Evolutionary conservation across 1,140 invertebrate species (phyloP).

Genomic region (Conus betulinus): DNA sequence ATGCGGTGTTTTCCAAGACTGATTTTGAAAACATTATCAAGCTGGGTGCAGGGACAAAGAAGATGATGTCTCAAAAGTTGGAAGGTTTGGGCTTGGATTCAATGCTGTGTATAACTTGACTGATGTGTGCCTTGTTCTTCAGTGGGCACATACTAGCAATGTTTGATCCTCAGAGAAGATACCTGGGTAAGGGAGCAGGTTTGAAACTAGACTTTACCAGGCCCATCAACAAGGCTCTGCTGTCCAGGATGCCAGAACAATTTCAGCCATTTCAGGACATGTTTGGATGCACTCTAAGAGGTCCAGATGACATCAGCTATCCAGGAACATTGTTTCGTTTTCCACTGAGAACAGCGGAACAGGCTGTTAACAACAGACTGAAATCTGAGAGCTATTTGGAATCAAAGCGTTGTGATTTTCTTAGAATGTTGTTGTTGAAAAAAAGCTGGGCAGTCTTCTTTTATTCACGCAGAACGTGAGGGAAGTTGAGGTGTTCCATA

Average conservation of each 20-base stretch:
- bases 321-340: constrained; percentile 70
- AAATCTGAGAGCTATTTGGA: constrained; percentile 56
- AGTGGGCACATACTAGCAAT: constrained; percentile 66
- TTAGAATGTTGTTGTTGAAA: constrained; percentile 60
- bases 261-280: constrained; percentile 59
- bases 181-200: constrained; percentile 64
- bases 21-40: constrained; percentile 68
- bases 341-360: constrained; percentile 58
- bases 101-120: constrained; percentile 73
- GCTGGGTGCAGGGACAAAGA: constrained; percentile 67
- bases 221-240: constrained; percentile 26
- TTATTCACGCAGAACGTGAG: constrained; percentile 71
- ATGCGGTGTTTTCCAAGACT: constrained; percentile 62
- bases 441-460: constrained; percentile 61
- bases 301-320: constrained; percentile 31
- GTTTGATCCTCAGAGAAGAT: constrained; percentile 71
- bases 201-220: constrained; percentile 35
- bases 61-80: constrained; percentile 62
- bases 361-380: constrained; percentile 66
- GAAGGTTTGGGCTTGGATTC: constrained; percentile 69
- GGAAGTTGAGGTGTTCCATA: constrained; percentile 63
- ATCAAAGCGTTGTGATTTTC: constrained; percentile 59
- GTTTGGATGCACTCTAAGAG: constrained; percentile 56
- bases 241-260: constrained; percentile 36
- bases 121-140: constrained; percentile 72